Evolutionary conservation across 1,140 invertebrate species (phyloP), one percentile per base, ranked within the genome.

Genomic region (Agraylea sexmaculata): DNA sequence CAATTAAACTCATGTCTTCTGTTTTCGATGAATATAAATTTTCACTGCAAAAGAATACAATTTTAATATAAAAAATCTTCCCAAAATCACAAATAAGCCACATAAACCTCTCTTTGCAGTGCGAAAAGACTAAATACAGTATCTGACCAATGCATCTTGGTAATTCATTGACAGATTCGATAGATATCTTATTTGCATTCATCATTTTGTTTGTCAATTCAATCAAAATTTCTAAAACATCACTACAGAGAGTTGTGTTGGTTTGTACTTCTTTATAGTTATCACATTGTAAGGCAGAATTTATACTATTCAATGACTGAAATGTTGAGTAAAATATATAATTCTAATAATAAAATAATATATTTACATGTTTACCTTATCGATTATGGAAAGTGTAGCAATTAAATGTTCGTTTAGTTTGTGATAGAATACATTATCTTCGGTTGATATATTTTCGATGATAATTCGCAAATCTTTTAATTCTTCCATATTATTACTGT

Each of bases 31-130:
- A 28, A 41, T 49, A 49, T 23, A 42, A 15, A 2, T 18, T 39
- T 45, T 49, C 46, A 39, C 46, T 49, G 27, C 25, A 49, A 49
- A 5, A 34, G 34, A 40, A n/a, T n/a, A n/a, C n/a, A 34, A 36
- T 32, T 15, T 30, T 37, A n/a, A 23, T 13, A 19, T 36, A 16
- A 11, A 12, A n/a, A 25, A 23, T 23, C 21, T 13, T 21, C 5
- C 6, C 31, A 25, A 10, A 40, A 31, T 28, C 16, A 32, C 21
- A 19, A 22, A 31, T 11, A 31, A 31, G 12, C 30, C 6, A 16
- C 5, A 31, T 31, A 7, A 12, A 48, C 46, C 46, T 48, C 15
- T 44, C 39, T 30, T 48, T 48, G 25, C 46, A 48, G 30, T 48
- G 46, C 20, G 12, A 28, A 30, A 48, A 48, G 16, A 48, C 23